Base-by-base conservation (phyloP, 2,113 vertebrate species). In the Prolemur simus region DNA sequence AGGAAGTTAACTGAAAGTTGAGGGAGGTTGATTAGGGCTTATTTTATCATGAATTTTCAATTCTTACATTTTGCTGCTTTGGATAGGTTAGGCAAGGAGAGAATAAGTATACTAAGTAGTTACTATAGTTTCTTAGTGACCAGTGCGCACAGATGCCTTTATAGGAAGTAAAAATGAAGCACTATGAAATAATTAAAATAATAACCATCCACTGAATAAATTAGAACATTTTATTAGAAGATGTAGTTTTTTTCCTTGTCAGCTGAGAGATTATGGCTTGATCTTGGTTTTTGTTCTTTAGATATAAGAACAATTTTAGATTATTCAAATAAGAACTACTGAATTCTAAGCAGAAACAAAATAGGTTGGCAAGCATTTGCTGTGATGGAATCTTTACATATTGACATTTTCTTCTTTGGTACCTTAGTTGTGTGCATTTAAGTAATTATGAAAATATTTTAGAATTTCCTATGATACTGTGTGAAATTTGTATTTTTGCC, bases 281-380 rank as follows among this genome's bases (percentile, higher is more conserved):
- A 77, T 94, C 18, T 87, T 39, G 77, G 18, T 87, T 23, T 95
- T 80, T 92, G 6, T 84, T 97, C 29, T 94, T 92, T 73, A 90
- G 52, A 37, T 60, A 9, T 78, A 69, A 78, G 81, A 77, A 94
- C 9, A 87, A 56, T 81, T 7, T 89, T 94, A 88, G 27, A 45
- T 96, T 93, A 76, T 27, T 94, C 11, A 90, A 95, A 87, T 4
- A 91, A 86, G 32, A 83, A 56, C 20, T 68, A 25, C 15, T 56
- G 6, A 90, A 73, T 87, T 87, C 39, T 78, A 92, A 47, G 68
- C 27, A 78, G 91, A 64, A 95, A 97, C 71, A 63, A 94, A 76
- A 91, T 69, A 52, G 25, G 18, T 81, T 94, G 54, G 17, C 47
- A 80, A 54, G 37, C 4, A 34, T 90, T 82, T 96, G 76, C 63